A percentile compares a stretch with the other conserved stretches of the same genome.
Conservation (phyloP, 2,888 invertebrate genomes). For the Sicus ferrugineus region DNA sequence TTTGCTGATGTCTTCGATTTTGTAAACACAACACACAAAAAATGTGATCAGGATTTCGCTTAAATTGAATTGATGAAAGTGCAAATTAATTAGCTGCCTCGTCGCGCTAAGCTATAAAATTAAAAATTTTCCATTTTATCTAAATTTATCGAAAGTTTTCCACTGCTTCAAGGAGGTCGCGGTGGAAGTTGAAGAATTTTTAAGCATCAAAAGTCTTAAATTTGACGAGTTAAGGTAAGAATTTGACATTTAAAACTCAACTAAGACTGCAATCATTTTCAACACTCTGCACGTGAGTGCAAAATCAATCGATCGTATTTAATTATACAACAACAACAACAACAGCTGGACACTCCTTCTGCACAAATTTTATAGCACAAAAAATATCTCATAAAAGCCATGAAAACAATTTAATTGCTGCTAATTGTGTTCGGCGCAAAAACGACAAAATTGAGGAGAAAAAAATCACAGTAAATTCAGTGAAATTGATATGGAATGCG, state of each 20-base stretch:
- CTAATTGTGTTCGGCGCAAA: slow-evolving; percentile 13
- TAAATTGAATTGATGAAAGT: background rate
- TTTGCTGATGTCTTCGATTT: too few relatives aligned
- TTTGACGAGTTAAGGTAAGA: background rate
- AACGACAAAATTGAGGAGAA: background rate
- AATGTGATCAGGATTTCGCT: too few relatives aligned
- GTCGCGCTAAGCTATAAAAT: too few relatives aligned
- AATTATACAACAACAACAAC: slow-evolving; percentile 15
- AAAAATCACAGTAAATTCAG: background rate
- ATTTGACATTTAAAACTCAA: background rate
- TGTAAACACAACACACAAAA: too few relatives aligned
- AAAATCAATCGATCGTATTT: slow-evolving; percentile 20
- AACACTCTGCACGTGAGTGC: slow-evolving; percentile 14
- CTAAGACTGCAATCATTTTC: too few relatives aligned
- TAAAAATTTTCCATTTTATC: background rate
- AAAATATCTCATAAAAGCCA: slow-evolving; percentile 25
- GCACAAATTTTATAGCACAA: slow-evolving; percentile 24
- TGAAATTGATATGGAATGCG: too few relatives aligned
- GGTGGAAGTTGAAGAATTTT: background rate
- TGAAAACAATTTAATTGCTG: slow-evolving; percentile 14
- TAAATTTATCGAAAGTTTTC: too few relatives aligned
- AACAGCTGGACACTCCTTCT: slow-evolving; percentile 14
- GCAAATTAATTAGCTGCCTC: background rate
- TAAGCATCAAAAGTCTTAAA: background rate
- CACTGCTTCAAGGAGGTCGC: too few relatives aligned